A percentile compares a stretch with the other conserved stretches of the same genome.
These are phyloP conservation scores for Panthera tigris DNA, from an alignment of 2,113 vertebrate genomes.

Conservation along the genomic window DNA sequence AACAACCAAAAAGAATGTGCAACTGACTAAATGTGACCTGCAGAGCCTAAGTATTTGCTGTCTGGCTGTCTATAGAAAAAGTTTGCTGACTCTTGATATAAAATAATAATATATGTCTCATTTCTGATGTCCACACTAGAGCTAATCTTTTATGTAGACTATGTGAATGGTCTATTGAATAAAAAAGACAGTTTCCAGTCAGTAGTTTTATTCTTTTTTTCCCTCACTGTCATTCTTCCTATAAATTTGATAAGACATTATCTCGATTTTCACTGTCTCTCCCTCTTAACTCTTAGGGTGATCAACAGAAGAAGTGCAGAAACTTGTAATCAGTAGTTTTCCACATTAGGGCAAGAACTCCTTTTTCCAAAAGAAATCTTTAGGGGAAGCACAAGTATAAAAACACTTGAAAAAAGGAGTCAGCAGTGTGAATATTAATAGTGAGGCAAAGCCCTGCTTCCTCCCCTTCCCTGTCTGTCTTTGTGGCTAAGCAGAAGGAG, in stretches of 20 bases:
- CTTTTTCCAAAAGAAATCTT: slow-evolving; percentile 4
- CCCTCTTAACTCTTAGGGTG: neutral
- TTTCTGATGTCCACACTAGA: neutral
- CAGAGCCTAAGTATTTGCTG: neutral
- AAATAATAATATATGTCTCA: neutral
- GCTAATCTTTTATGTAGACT: neutral
- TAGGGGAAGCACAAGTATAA: neutral
- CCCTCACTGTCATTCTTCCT: neutral
- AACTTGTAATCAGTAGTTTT: neutral
- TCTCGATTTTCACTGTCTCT: neutral
- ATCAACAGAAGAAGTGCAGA: neutral
- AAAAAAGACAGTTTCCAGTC: neutral
- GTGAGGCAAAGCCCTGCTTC: neutral
- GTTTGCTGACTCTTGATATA: neutral
- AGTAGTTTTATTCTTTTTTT: neutral
- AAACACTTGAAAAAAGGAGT: neutral
- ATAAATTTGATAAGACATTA: neutral
- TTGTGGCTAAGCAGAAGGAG: neutral
- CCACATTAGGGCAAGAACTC: neutral
- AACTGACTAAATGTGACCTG: neutral
- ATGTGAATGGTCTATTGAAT: slow-evolving; percentile 21
- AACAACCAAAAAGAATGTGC: neutral
- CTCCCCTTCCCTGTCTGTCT: neutral
- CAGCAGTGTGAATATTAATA: neutral
- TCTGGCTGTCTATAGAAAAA: neutral